Evolutionary conservation across 2,113 vertebrate species (phyloP).

Genomic region (Piaya cayana): DNA sequence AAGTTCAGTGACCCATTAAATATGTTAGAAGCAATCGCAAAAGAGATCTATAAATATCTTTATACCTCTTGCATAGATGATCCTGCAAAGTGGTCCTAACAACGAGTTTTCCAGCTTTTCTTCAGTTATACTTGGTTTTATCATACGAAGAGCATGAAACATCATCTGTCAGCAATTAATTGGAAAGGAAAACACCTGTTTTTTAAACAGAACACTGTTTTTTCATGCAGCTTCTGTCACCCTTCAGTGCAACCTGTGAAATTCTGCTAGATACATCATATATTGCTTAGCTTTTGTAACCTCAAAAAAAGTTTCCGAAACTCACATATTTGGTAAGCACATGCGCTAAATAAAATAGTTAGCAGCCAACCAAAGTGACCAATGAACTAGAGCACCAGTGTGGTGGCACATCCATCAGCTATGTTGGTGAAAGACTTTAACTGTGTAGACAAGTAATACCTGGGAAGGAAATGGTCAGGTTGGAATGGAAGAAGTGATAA

Average conservation of each 20-base stretch:
- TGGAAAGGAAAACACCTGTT: background rate
- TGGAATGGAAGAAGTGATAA: background rate
- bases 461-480: background rate
- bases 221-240: background rate
- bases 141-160: constrained; percentile 9
- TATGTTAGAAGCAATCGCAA: background rate
- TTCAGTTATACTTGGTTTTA: background rate
- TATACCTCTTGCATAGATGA: background rate
- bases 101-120: background rate
- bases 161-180: constrained; percentile 22
- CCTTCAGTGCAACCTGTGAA: background rate
- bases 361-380: background rate
- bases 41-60: background rate
- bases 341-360: background rate
- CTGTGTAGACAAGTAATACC: background rate
- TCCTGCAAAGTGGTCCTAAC: background rate
- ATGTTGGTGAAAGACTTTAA: background rate
- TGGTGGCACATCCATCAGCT: background rate
- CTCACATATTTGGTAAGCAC: background rate
- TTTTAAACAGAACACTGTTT: background rate
- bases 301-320: background rate
- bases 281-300: background rate
- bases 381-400: background rate
- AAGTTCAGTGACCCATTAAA: constrained; percentile 30
- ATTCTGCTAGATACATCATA: background rate